Evolutionary conservation across 2,888 invertebrate genomes (phyloP).

Genomic region (Calephelis perditalis): DNA sequence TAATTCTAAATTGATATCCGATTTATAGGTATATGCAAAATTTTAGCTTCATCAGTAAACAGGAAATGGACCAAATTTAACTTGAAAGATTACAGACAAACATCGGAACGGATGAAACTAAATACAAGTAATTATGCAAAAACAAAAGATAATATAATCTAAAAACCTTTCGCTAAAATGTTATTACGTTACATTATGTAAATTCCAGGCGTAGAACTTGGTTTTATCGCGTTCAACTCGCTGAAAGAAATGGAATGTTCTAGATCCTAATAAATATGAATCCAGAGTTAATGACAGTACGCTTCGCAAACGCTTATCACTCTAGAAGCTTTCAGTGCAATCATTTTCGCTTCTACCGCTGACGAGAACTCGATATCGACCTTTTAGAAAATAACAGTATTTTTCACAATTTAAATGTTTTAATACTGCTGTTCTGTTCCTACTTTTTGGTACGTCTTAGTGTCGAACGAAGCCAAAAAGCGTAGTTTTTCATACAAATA

Average conservation of each 20-base stretch:
- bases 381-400: conserved; percentile 4
- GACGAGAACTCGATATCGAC: conserved; percentile 10
- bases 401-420: neutral
- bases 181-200: conserved; percentile 5
- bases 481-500: too few relatives aligned
- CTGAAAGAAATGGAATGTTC: conserved; percentile 11
- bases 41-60: too few relatives aligned
- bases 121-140: too few relatives aligned
- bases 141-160: too few relatives aligned
- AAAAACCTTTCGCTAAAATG: too few relatives aligned
- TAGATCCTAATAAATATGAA: conserved; percentile 13
- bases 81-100: too few relatives aligned
- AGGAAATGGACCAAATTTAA: too few relatives aligned
- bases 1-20: too few relatives aligned
- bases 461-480: too few relatives aligned
- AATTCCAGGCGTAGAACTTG: neutral
- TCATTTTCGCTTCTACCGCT: conserved; percentile 23
- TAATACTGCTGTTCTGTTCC: neutral
- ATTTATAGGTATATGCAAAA: too few relatives aligned
- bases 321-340: conserved; percentile 25
- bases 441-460: too few relatives aligned
- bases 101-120: too few relatives aligned
- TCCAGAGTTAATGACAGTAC: conserved; percentile 12
- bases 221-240: conserved; percentile 8
- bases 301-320: conserved; percentile 23